Evolutionary conservation across 2,888 invertebrate species (phyloP), one percentile per base, ranked within the genome.

Genomic region (Agriopis aurantiaria): DNA sequence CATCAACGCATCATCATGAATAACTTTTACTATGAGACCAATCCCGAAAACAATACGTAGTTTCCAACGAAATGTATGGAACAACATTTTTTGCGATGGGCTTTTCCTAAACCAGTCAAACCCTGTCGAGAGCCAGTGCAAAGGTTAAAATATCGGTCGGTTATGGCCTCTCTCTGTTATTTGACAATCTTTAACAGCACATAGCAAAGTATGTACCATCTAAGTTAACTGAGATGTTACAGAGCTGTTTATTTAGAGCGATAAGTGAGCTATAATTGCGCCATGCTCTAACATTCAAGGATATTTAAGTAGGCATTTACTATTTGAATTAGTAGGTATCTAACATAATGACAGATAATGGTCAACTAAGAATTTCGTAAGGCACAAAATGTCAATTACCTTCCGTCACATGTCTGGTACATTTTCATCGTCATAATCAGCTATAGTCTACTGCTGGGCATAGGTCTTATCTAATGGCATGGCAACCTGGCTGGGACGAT

Each of bases 241-340:
- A 23, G 8, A 49, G 63, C 59, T 52, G 59, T 63, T 66, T 66
- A 63, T 66, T 52, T 60, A 60, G 64, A 60, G 56, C 52, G 52
- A 64, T 69, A 66, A 70, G 14, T 66, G 62, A 41, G 41, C 49
- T 40, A 43, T 69, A 69, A 69, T 72, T 65, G 63, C 57, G 58
- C 45, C 62, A 69, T 53, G 61, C 23, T 65, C 51, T 17, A 60
- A 8, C 55, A 69, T 71, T 71, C 75, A 76, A 78, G 77, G 77
- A 74, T 76, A 75, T 71, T 69, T 66, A 69, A 75, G 70, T 70
- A 61, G 57, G 59, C 58, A 65, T 65, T 71, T 67, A 71, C 70
- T 71, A 67, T 66, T 71, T 64, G 66, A 66, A 71, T 71, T 67
- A 59, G 53, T 64, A 57, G 57, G 62, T 61, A 60, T 33, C 51